Evolutionary conservation across 2,888 invertebrate species (phyloP).

Genomic region (Nomada fabriciana): DNA sequence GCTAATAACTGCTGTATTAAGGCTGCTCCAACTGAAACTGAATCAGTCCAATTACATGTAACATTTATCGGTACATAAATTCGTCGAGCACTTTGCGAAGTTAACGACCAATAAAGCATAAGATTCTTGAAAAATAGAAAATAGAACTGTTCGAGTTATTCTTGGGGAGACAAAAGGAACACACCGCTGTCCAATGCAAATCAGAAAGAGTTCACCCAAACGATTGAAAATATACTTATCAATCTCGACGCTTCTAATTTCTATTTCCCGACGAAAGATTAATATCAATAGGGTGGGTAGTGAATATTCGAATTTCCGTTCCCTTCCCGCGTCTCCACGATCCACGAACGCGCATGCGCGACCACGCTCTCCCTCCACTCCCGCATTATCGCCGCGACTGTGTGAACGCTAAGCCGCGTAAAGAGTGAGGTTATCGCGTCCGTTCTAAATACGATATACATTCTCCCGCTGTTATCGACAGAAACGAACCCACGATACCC

Average conservation of each 20-base stretch:
- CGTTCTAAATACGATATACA: not conserved
- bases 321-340: too few species aligned
- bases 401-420: slow-evolving; percentile 11
- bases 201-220: too few species aligned
- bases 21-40: too few species aligned
- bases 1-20: too few species aligned
- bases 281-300: too few species aligned
- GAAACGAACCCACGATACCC: not conserved
- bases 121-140: slow-evolving; percentile 27
- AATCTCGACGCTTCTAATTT: slow-evolving; percentile 4
- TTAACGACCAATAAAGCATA: slow-evolving; percentile 29
- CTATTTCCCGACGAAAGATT: not conserved
- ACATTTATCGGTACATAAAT: slow-evolving; percentile 4
- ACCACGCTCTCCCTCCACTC: too few species aligned
- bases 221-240: not conserved
- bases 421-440: slow-evolving; percentile 20
- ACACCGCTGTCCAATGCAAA: too few species aligned
- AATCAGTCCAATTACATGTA: slow-evolving; percentile 12
- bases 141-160: not conserved
- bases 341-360: not conserved
- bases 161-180: not conserved
- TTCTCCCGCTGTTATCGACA: not conserved
- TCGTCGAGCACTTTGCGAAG: not conserved
- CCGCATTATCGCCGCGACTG: not conserved
- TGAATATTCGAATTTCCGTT: too few species aligned